Conservation (phyloP, 2,888 invertebrate species). For the Hoplodrina blanda region DNA sequence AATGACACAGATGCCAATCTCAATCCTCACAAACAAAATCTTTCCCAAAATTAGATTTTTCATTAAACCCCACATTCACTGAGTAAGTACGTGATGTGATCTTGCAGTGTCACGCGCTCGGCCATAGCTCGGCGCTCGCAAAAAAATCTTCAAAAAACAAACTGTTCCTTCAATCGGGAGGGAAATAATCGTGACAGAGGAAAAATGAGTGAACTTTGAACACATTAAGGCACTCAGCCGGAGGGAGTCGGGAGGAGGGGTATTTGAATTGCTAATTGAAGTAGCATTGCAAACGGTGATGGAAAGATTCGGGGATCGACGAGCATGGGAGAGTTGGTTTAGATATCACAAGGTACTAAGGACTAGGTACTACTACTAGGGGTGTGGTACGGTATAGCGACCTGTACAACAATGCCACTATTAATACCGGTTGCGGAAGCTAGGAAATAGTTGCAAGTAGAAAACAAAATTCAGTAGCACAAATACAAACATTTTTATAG, state of each 20-base stretch:
- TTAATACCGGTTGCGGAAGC: neutral
- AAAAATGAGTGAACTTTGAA: constrained; percentile 52
- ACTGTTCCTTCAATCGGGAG: constrained; percentile 28
- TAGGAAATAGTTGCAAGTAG: neutral
- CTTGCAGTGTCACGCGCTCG: constrained; percentile 31
- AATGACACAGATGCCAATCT: neutral
- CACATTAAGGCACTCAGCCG: constrained; percentile 57
- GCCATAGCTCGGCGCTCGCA: neutral
- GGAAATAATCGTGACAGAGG: constrained; percentile 41
- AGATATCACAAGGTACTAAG: neutral
- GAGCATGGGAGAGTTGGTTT: constrained; percentile 4
- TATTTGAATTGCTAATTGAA: constrained; percentile 80
- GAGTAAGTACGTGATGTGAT: constrained; percentile 9
- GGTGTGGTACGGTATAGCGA: no score
- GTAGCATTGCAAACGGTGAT: constrained; percentile 55
- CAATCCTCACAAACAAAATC: neutral
- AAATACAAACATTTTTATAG: no score
- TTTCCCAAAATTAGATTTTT: neutral
- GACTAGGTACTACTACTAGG: no score
- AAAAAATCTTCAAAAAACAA: constrained; percentile 14
- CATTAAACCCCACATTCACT: neutral
- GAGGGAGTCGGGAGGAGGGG: constrained; percentile 33
- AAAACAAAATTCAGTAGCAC: neutral
- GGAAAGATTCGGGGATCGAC: constrained; percentile 44
- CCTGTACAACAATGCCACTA: neutral